phyloP scores from a whole-genome alignment of 2,888 invertebrate genomes.

The Dermolepida albohirtum region DNA sequence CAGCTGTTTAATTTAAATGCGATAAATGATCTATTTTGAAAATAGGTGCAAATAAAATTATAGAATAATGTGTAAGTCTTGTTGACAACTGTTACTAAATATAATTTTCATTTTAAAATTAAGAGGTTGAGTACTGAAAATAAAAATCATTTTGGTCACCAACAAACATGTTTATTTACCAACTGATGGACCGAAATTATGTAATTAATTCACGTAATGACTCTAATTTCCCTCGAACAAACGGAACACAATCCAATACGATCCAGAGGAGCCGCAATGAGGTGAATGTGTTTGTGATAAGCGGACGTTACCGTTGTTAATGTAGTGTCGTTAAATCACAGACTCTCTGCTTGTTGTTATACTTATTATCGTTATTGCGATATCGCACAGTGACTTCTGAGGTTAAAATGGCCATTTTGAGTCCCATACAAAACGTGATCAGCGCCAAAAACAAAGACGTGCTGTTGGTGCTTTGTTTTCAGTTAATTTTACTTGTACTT shows the following conservation, averaged over 20 bases:
- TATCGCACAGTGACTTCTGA: background rate
- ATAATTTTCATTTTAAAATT: too few relatives aligned
- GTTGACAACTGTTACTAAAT: too few relatives aligned
- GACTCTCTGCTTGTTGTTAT: background rate
- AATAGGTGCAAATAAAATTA: too few relatives aligned
- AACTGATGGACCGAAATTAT: slow-evolving; percentile 15
- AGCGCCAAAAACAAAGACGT: slow-evolving; percentile 49
- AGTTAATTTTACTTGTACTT: slow-evolving; percentile 53
- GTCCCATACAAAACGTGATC: slow-evolving; percentile 44
- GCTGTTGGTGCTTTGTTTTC: slow-evolving; percentile 49
- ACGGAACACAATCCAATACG: slow-evolving; percentile 12
- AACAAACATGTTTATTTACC: slow-evolving; percentile 32
- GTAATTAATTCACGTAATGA: slow-evolving; percentile 31
- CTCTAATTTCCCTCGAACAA: slow-evolving; percentile 33
- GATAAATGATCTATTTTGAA: too few relatives aligned
- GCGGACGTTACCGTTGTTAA: slow-evolving; percentile 1
- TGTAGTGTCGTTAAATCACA: slow-evolving; percentile 9
- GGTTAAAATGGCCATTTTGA: slow-evolving; percentile 43
- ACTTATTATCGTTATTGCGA: too few relatives aligned
- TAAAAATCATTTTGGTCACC: background rate
- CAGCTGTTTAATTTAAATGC: too few relatives aligned
- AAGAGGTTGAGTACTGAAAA: too few relatives aligned
- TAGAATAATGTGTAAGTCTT: too few relatives aligned
- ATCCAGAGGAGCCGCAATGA: too few relatives aligned
- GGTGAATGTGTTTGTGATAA: too few relatives aligned